A percentile compares a stretch with the other conserved stretches of the same genome.
Conservation (phyloP, 2,888 invertebrate genomes). For the Synanthedon myopaeformis region DNA sequence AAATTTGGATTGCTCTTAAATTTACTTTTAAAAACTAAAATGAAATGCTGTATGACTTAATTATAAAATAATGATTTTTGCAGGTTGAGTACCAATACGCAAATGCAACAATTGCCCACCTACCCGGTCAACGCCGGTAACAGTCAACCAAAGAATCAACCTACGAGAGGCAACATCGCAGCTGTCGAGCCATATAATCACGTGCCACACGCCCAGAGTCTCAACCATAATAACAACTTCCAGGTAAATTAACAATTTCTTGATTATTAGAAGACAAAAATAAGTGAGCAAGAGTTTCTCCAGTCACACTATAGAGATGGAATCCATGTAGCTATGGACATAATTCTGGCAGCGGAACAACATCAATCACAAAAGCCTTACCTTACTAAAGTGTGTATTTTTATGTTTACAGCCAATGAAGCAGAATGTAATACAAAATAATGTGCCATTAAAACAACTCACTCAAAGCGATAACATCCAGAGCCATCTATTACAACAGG, state of each 20-base stretch:
- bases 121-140: conserved; percentile 43
- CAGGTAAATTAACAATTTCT: conserved; percentile 29
- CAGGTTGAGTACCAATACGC: conserved; percentile 58
- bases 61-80: conserved; percentile 11
- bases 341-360: too few species aligned
- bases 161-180: conserved; percentile 82
- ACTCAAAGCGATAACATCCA: conserved; percentile 63
- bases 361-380: too few species aligned
- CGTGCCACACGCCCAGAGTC: conserved; percentile 76
- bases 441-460: conserved; percentile 65
- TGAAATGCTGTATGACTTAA: too few species aligned
- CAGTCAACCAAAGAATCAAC: conserved; percentile 63
- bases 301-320: too few species aligned
- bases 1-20: too few species aligned
- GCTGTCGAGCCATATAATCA: conserved; percentile 91
- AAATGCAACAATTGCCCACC: conserved; percentile 61
- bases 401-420: conserved; percentile 48
- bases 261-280: too few species aligned
- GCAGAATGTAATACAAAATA: conserved; percentile 62
- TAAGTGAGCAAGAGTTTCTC: too few species aligned
- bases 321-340: too few species aligned
- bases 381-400: neutral
- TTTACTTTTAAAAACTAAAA: too few species aligned
- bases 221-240: conserved; percentile 55
- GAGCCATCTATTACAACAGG: conserved; percentile 57